Evolutionary conservation across 2,797 vertebrate species (phyloP), one percentile per base, ranked within the genome.

Genomic region (Leuciscus waleckii): DNA sequence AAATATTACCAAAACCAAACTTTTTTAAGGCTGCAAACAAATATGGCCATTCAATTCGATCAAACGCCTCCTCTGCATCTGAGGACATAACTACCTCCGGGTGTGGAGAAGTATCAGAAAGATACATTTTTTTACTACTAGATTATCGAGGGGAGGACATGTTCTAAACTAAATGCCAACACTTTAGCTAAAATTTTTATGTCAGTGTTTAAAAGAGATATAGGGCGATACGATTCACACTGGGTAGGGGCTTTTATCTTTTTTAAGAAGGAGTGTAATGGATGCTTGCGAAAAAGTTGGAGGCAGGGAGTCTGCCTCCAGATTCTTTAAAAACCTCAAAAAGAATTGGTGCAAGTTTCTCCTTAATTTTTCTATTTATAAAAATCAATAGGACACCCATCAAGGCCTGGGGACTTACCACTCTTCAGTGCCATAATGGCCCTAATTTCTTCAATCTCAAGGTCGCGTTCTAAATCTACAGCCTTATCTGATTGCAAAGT

Each of bases 381-480:
- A 46, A 68, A 41, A 1, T 79, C 37, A n/a, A 41, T 61, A 4
- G 78, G 35, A 17, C 67, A 79, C 4, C 54, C 58, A 5, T 79
- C 35, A 39, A 37, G 56, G 39, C 37, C 58, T 5, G 37, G 37
- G 1, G 70, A n/a, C 10, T 46, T 73, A 5, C 41, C 70, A 46
- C 37, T 73, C 23, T 73, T 41, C 43, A 46, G 17, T 73, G 70
- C 70, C 70, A 73, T 49, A 41, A 73, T 29, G 37, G 70, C 70
- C 35, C 37, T 26, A 1, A 46, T 39, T n/a, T 46, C 70, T 73
- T 26, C 23, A n/a, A n/a, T 23, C 6, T 41, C 70, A 0, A 73
- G 11, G 16, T 26, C 41, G 13, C 0, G 70, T 2, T 73, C 70
- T 46, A 26, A 43, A 23, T 63, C n/a, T 63, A 5, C 9, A 4